phyloP scores from a whole-genome alignment of 2,113 vertebrate species.

The Ceratotherium simum region DNA sequence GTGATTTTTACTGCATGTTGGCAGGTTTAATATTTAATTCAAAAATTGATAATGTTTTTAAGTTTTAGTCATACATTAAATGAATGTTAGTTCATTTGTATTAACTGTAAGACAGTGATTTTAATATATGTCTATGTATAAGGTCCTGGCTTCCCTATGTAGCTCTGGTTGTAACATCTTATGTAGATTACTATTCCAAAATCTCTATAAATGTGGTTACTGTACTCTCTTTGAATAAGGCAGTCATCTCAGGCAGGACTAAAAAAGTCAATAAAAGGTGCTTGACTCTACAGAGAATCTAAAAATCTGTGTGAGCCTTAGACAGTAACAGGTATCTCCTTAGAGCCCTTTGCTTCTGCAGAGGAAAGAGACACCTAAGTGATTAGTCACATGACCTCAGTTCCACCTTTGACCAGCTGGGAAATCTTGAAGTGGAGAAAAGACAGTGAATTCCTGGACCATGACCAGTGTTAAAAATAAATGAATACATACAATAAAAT shows the following conservation, averaged over 20 bases:
- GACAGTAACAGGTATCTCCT: not conserved
- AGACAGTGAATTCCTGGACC: not conserved
- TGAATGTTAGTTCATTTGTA: not conserved
- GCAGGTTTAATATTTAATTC: not conserved
- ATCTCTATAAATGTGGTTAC: not conserved
- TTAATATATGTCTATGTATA: not conserved
- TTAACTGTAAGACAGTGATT: not conserved
- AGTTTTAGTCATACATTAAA: not conserved
- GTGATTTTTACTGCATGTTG: not conserved
- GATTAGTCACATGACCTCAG: not conserved
- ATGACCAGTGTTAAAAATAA: not conserved
- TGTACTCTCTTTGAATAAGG: not conserved
- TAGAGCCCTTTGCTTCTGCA: not conserved
- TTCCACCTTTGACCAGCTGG: not conserved
- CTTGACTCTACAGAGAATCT: not conserved
- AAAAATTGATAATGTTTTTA: not conserved
- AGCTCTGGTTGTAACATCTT: not conserved
- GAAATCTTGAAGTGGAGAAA: not conserved
- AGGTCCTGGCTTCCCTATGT: not conserved
- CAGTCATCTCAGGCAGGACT: not conserved
- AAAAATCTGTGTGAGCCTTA: not conserved
- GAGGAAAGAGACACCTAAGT: not conserved
- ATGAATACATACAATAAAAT: not conserved
- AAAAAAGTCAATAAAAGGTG: not conserved
- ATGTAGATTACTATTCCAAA: not conserved